A percentile compares a stretch with the other conserved stretches of the same genome.
Conservation (phyloP, 2,888 invertebrate species). For the Erebia epiphron region DNA sequence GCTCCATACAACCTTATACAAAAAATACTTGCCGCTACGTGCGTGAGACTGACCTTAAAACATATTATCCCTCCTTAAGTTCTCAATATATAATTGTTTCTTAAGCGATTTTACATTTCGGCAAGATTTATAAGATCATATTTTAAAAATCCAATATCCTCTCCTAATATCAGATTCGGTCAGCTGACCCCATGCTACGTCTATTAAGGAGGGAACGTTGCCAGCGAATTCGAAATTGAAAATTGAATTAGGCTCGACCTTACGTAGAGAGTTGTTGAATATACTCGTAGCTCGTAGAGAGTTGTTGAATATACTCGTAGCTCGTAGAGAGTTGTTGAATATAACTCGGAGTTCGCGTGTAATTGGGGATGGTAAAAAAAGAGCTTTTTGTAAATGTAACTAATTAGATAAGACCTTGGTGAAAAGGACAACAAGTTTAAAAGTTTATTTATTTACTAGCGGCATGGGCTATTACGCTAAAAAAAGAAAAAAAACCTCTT, state of each 20-base stretch:
- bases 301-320: not conserved
- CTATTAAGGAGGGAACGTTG: conserved; percentile 3
- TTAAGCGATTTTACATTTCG: conserved; percentile 4
- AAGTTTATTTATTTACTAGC: no score
- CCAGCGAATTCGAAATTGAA: conserved; percentile 12
- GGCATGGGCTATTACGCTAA: no score
- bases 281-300: conserved; percentile 2
- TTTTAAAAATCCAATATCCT: conserved; percentile 18
- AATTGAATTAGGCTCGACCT: conserved; percentile 19
- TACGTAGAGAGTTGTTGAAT: conserved; percentile 5
- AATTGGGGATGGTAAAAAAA: not conserved
- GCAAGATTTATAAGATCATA: conserved; percentile 15
- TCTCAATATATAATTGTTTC: not conserved
- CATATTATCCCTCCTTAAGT: no score
- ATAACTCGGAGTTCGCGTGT: not conserved
- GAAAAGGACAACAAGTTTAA: no score
- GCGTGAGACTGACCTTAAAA: no score
- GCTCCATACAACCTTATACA: no score
- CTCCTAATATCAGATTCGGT: conserved; percentile 13
- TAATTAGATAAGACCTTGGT: no score
- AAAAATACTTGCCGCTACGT: no score
- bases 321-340: no score
- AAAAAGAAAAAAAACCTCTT: no score
- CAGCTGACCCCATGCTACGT: conserved; percentile 1
- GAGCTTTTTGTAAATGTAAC: no score